Base-by-base conservation (phyloP, 2,113 vertebrate species). In the Dermatemys mawii region DNA sequence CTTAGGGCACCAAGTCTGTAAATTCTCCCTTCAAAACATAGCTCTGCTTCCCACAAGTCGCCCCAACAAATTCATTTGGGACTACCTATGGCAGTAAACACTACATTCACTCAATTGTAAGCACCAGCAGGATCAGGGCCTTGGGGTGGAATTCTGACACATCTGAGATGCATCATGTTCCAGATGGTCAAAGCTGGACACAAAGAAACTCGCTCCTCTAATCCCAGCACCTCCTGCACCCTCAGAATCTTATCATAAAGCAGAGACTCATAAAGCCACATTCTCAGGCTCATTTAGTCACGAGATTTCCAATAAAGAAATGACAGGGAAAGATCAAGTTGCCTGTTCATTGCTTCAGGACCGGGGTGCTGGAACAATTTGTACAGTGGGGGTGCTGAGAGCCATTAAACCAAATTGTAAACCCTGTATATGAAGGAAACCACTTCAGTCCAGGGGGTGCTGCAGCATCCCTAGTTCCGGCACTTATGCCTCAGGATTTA, bases 221-320 rank as follows among this genome's bases (percentile, higher is more conserved):
- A 76, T 41, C 75, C 12, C 10, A 89, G 19, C 46, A 60, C 50
- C 60, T 89, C 50, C 3, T 13, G 8, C 76, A 35, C 32, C 4
- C 27, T 29, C 11, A 60, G 73, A 92, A 60, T 78, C 87, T 73
- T 63, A 5, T 24, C n/a, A 16, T 79, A 16, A 29, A 32, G 11
- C n/a, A 41, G 26, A 3, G 50, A 38, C 0, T 0, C 41, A 5
- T 0, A 0, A 14, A 67, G 9, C 1, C 9, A 21, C 80, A 86
- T 26, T 51, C 13, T 44, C 70, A 11, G 0, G 0, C 35, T 67
- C 50, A 1, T 0, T 0, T 7, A 5, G 46, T 9, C 81, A 70
- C 55, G 82, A 35, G 87, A 80, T 6, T 84, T 26, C 84, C n/a
- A 35, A 63, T 89, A 79, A 95, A n/a, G 54, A 84, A 85, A 84